Conservation (phyloP, 2,113 vertebrate species). For the Cygnus buccinator region DNA sequence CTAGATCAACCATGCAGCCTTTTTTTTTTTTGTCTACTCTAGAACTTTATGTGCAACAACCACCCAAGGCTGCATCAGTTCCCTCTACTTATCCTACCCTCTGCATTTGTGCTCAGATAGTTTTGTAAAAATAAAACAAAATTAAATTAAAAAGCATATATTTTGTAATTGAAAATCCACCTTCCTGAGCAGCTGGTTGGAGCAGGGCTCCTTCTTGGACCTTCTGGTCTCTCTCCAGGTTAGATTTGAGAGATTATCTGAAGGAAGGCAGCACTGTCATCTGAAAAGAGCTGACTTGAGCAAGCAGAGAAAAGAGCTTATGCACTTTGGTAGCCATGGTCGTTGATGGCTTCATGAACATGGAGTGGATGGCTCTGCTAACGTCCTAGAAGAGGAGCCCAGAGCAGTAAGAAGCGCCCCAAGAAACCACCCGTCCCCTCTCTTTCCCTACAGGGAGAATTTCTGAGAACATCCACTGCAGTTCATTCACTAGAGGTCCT, state of each 20-base stretch:
- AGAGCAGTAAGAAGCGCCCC: neutral
- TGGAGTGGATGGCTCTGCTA: neutral
- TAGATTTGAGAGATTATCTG: neutral
- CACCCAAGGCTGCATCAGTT: neutral
- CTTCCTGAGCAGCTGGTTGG: neutral
- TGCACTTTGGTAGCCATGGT: neutral
- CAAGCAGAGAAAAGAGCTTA: neutral
- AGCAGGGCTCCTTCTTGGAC: neutral
- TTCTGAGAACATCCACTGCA: neutral
- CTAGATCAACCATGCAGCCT: neutral
- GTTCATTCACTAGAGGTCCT: neutral
- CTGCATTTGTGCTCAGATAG: neutral
- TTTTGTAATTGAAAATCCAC: conserved; percentile 2
- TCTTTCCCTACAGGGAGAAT: neutral
- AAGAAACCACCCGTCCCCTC: neutral
- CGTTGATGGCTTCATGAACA: neutral
- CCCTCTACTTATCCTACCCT: neutral
- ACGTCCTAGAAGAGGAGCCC: neutral
- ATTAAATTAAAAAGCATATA: neutral
- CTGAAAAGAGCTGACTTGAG: neutral
- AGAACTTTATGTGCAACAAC: neutral
- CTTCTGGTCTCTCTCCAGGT: neutral
- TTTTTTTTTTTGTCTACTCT: neutral
- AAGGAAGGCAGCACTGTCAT: neutral
- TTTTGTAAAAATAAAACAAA: neutral